Base-by-base conservation (phyloP, 2,797 vertebrate species). In the Bryconaethiops microstoma region DNA sequence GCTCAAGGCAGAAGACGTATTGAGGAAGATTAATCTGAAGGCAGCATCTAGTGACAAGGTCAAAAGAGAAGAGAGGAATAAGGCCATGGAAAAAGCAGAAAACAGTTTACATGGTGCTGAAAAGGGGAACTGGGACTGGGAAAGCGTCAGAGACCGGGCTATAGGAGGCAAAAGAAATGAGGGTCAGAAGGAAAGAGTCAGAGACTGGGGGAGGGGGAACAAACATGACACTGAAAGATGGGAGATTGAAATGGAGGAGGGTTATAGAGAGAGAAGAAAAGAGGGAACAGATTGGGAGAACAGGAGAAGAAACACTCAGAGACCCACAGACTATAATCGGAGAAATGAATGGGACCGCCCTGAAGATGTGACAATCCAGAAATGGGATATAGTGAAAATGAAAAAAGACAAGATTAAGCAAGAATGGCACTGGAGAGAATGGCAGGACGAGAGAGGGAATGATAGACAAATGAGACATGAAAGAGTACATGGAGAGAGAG, bases 1-100 rank as follows among this genome's bases (percentile, higher is more conserved):
- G 76, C 90, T 77, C 82, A 95, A 88, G 72, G 89, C 92, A 9
- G 91, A 91, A 45, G 90, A 94, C 76, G 90, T 86, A 19, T 78
- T 96, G 62, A 88, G 90, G 79, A 92, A 91, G 80, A 93, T 95
- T 40, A 92, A 92, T 72, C 90, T 92, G 57, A 90, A 81, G 42
- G 76, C 86, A n/a, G 79, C 87, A 79, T 78, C 75, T 0, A 82
- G 40, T 74, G 82, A 88, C 67, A 13, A 67, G 52, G 25, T 45
- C 29, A 85, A 21, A 79, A 67, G 80, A 16, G 82, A 74, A 54
- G 80, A 87, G 17, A 76, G 29, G 29, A 3, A 74, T 50, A 73
- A 50, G 23, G 54, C 68, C 7, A 80, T 71, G 14, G 82, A 77
- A 29, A 86, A 64, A 74, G 39, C 68, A 55, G 69, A 83, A 64